Evolutionary conservation across 2,888 invertebrate species (phyloP).

Genomic region (Vanessa cardui): DNA sequence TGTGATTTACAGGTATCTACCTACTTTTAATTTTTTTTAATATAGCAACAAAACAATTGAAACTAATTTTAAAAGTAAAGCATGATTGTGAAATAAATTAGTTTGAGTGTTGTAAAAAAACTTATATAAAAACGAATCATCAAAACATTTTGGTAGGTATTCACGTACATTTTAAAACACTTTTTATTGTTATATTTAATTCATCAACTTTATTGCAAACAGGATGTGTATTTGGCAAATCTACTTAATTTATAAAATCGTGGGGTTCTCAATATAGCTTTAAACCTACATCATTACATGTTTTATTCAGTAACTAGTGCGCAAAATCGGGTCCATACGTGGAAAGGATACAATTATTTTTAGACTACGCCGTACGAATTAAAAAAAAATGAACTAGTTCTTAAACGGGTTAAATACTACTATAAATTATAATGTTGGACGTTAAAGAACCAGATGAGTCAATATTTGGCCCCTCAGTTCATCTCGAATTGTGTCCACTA

Average conservation of each 20-base stretch:
- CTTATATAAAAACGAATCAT: background rate
- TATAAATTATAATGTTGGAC: too few relatives aligned
- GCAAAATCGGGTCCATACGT: slow-evolving; percentile 22
- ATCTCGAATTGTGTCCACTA: too few relatives aligned
- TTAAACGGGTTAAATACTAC: too few relatives aligned
- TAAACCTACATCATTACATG: slow-evolving; percentile 21
- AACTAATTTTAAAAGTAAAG: too few relatives aligned
- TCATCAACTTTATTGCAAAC: background rate
- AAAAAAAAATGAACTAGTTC: too few relatives aligned
- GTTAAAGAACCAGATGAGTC: too few relatives aligned
- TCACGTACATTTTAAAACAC: background rate
- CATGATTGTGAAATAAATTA: background rate
- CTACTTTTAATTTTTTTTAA: too few relatives aligned
- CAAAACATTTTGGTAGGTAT: background rate
- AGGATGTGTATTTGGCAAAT: slow-evolving; percentile 7
- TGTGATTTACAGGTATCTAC: too few relatives aligned
- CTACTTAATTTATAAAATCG: slow-evolving; percentile 4
- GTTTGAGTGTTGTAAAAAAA: background rate
- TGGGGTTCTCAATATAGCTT: slow-evolving; percentile 21
- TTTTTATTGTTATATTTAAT: background rate
- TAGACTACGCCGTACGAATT: background rate
- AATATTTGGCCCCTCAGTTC: too few relatives aligned
- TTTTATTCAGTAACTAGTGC: slow-evolving; percentile 34
- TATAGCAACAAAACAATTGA: too few relatives aligned
- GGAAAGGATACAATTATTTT: background rate